Base-by-base conservation (phyloP, 2,113 vertebrate genomes). In the Pachyramphus minor region DNA sequence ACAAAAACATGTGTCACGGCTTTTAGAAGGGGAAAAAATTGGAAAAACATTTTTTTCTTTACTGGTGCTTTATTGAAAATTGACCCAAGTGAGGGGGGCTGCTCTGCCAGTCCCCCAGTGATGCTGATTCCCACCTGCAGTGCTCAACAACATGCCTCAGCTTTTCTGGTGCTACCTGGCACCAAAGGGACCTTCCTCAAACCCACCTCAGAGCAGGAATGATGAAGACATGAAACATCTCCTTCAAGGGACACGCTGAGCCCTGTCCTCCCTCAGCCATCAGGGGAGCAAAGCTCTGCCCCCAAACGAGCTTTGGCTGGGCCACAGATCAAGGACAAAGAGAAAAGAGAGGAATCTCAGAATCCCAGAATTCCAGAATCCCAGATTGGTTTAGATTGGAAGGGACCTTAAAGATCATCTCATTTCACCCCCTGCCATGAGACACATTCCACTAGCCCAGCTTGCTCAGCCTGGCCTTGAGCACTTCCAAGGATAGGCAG, bases 221-320 rank as follows among this genome's bases (percentile, higher is more conserved):
- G 31, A 14, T 2, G 2, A 47, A 9, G 0, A 2, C 20, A 0
- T 0, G 2, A 15, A 69, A 6, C 22, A n/a, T 8, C 68, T 52
- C 23, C 4, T 4, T 2, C 1, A 4, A 31, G 31, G 50, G 13
- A 10, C 4, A 63, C 5, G 0, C 27, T 41, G n/a, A 19, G 1
- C 12, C 9, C 18, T 31, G 44, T 23, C 22, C 42, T 44, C 31
- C 77, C 92, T 27, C 1, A 1, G 71, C 41, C 41, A 42, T 6
- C 41, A 2, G 5, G 59, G 55, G 50, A 18, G 4, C 45, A 72
- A 58, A 69, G 15, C 35, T 45, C 50, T 55, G 56, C 33, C 67
- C 67, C 86, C 69, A 37, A 13, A 6, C 19, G 8, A 20, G 2
- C 41, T 16, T 39, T 8, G 5, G 55, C 50, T 33, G 21, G 9